Evolutionary conservation across 2,113 vertebrate species (phyloP), one percentile per base, ranked within the genome.

Genomic region (Aptenodytes forsteri): DNA sequence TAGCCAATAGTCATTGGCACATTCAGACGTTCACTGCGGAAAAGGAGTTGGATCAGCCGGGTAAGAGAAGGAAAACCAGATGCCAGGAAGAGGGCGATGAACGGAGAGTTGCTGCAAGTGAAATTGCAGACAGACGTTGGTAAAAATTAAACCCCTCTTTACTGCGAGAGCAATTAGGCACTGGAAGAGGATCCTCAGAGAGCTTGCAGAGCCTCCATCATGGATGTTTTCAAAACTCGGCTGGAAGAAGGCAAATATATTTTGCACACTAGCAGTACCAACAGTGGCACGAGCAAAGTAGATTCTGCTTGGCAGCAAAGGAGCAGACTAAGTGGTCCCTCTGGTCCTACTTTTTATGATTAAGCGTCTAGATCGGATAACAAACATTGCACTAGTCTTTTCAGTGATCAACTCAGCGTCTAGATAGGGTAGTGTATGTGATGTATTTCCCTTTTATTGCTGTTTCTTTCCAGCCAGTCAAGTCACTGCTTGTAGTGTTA

Each of bases 371-470:
- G 59, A 75, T 11, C 1, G 1, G 61, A 49, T 22, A 75, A 29
- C 9, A 73, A 71, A 46, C 8, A 26, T 7, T 7, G 13, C 0
- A 1, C 30, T 58, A 61, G 11, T 17, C 1, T 7, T 70, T 62
- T 36, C 59, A 83, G 26, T 0, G 1, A 89, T 27, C 7, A 71
- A 0, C 18, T 47, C 1, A 0, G 34, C 2, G 2, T 46, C 36
- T 62, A 84, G 38, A 46, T 2, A 58, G 7, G 14, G 47, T 46
- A 83, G n/a, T 5, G 7, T n/a, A 22, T 19, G 47, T 40, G 26
- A 38, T 1, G 1, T 34, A 25, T 86, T 77, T 73, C 38, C n/a
- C 16, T 75, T 64, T 81, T 27, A 32, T 34, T 49, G 42, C 8
- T 78, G n/a, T 40, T 84, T 76, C 46, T 47, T 79, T 89, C 32